These are phyloP conservation scores for Sipha flava DNA, from an alignment of 1,140 invertebrate genomes.

Conservation along the genomic window DNA sequence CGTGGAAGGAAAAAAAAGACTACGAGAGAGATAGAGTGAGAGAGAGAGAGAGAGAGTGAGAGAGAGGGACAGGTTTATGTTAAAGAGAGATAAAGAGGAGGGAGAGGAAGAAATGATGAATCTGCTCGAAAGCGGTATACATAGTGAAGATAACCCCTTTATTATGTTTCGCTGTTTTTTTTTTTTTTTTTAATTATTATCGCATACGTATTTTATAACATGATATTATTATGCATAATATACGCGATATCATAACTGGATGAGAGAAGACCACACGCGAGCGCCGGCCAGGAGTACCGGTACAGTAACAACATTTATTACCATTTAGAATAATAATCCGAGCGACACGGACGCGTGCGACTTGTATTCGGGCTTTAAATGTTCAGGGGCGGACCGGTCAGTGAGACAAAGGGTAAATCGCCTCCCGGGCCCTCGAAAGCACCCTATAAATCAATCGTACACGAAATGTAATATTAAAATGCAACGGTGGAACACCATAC, in stretches of 20 bases:
- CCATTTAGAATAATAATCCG: background rate
- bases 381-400: no score
- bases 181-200: background rate
- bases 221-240: background rate
- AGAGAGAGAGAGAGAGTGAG: background rate
- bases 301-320: background rate
- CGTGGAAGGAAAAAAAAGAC: background rate
- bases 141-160: background rate
- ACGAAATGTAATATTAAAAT: no score
- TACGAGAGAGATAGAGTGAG: background rate
- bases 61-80: no score
- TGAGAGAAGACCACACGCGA: slow-evolving; percentile 17
- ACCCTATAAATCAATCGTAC: no score
- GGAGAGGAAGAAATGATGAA: background rate
- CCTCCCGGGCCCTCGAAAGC: no score
- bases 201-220: background rate
- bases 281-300: background rate
- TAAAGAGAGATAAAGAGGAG: no score
- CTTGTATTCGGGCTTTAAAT: background rate
- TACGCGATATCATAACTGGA: background rate
- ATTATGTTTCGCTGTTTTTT: background rate
- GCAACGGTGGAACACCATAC: no score
- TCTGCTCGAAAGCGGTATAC: background rate
- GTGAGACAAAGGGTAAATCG: no score
- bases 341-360: background rate